Conservation (phyloP, 2,888 invertebrate species). For the Zaprionus bogoriensis region DNA sequence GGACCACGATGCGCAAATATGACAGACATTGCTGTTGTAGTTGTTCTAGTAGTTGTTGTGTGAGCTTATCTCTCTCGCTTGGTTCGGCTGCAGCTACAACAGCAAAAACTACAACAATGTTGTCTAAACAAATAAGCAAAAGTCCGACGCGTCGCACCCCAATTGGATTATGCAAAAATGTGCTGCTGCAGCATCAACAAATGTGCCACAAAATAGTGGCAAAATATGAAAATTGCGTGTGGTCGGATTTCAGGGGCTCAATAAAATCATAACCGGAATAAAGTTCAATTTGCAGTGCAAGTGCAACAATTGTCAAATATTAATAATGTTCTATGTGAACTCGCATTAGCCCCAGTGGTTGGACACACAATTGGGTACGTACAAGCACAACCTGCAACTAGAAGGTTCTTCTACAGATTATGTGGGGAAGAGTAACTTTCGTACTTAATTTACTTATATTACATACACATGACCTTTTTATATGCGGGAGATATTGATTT, state of each 20-base stretch:
- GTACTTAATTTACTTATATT: no score
- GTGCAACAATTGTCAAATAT: slow-evolving; percentile 20
- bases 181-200: no score
- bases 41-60: neutral
- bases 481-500: no score
- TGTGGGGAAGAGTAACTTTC: no score
- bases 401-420: no score
- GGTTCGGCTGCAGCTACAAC: slow-evolving; percentile 1
- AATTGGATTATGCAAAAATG: slow-evolving; percentile 62
- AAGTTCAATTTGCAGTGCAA: slow-evolving; percentile 1
- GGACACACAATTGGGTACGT: no score
- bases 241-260: slow-evolving; percentile 32
- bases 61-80: slow-evolving; percentile 37
- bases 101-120: slow-evolving; percentile 14
- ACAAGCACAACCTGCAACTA: no score
- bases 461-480: no score
- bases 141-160: neutral
- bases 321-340: slow-evolving; percentile 9
- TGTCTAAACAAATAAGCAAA: slow-evolving; percentile 55
- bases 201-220: slow-evolving; percentile 23
- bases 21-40: slow-evolving; percentile 39
- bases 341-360: no score
- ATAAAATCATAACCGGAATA: slow-evolving; percentile 1
- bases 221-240: slow-evolving; percentile 30
- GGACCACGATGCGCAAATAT: slow-evolving; percentile 38